Evolutionary conservation across 1,140 invertebrate species (phyloP), one percentile per base, ranked within the genome.

Genomic region (Trichogramma pretiosum): DNA sequence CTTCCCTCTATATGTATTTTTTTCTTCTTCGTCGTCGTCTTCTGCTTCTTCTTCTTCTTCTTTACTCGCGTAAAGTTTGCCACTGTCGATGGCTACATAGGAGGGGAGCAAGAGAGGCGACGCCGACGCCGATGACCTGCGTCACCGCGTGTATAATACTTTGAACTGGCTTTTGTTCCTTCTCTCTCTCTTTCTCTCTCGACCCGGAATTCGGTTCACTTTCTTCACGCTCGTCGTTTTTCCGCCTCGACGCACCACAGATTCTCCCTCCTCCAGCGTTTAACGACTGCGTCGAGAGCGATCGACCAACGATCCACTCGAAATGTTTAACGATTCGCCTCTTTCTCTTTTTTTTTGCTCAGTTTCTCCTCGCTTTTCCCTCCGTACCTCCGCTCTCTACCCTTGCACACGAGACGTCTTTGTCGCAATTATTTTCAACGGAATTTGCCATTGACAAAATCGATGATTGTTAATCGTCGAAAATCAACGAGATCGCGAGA

Each of bases 111-210:
- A 11, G 5, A 11, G 24, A 5, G 24, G 24, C 24, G 24, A 28
- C 24, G 24, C 24, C 24, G 24, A 28, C 24, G 24, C 24, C 61
- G 65, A 67, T 67, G 64, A 68, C 64, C 67, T 65, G 62, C 61
- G 63, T 44, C 22, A 5, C 24, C 11, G 24, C 36, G 11, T n/a
- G n/a, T n/a, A n/a, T n/a, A n/a, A n/a, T n/a, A n/a, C n/a, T n/a
- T n/a, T n/a, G 24, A 13, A 17, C n/a, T 13, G 5, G 5, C 47
- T 53, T 61, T 61, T 60, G 57, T 60, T 53, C 45, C n/a, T n/a
- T n/a, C n/a, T 13, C 2, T 2, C 47, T 53, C 60, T 61, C 58
- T 56, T 60, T 53, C 45, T 32, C 51, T 50, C 52, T 55, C 56
- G 51, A 57, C 41, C 48, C 5, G 48, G 35, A 49, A 50, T 50